phyloP scores from a whole-genome alignment of 2,888 invertebrate species.

The Thera obeliscata region DNA sequence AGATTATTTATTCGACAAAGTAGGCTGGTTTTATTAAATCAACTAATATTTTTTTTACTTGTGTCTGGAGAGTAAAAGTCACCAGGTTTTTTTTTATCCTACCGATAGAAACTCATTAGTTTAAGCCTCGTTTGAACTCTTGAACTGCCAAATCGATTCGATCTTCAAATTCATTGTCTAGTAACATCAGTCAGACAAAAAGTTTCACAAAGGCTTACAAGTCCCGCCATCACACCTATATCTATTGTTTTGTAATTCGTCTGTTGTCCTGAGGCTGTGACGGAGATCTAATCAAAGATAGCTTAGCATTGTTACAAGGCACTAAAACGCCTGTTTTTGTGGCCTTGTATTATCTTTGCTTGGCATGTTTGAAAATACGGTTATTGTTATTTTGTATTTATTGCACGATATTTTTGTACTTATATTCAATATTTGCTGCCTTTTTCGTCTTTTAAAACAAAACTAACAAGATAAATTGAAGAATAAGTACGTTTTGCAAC shows the following conservation, averaged over 20 bases:
- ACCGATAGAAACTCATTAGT: no score
- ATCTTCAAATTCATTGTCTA: slow-evolving; percentile 26
- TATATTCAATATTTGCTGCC: no score
- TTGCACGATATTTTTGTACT: neutral
- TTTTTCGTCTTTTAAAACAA: no score
- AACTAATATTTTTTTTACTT: no score
- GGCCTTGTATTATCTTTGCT: slow-evolving; percentile 27
- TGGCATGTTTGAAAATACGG: neutral
- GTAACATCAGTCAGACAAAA: slow-evolving; percentile 32
- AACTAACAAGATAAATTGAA: no score
- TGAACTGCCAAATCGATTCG: neutral
- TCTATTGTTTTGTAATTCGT: slow-evolving; percentile 41
- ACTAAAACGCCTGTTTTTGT: slow-evolving; percentile 31
- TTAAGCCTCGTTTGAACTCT: neutral
- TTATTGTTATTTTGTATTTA: neutral
- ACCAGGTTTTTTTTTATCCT: no score
- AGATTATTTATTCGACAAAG: no score
- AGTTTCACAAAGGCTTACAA: slow-evolving; percentile 36
- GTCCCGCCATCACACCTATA: slow-evolving; percentile 32
- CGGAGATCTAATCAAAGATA: slow-evolving; percentile 42
- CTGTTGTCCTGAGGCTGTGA: slow-evolving; percentile 38
- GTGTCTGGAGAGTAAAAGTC: no score
- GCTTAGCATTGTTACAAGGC: slow-evolving; percentile 40
- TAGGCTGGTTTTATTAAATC: no score
- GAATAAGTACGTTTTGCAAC: no score